Percentiles rank a stretch among this genome's conserved stretches.
Conservation (phyloP, 2,113 vertebrate species). For the Catharus bicknelli region DNA sequence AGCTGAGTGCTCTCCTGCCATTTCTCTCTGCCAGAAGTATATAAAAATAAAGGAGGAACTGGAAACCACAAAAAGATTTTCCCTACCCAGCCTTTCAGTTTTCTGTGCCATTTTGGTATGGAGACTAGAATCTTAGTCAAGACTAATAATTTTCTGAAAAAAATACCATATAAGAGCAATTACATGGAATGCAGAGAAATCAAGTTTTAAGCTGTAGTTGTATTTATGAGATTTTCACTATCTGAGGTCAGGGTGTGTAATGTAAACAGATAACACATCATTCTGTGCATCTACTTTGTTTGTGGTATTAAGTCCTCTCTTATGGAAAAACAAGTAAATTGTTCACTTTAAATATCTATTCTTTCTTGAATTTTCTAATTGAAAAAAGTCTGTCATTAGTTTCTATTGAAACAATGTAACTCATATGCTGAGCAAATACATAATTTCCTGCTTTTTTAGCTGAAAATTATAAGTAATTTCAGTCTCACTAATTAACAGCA, state of each 20-base stretch:
- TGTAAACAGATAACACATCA: not conserved
- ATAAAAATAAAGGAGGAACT: not conserved
- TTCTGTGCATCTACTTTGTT: not conserved
- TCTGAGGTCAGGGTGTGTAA: not conserved
- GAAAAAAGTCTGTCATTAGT: not conserved
- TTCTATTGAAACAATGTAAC: not conserved
- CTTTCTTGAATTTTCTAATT: not conserved
- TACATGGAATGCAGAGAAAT: not conserved
- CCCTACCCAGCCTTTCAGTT: not conserved
- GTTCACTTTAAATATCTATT: not conserved
- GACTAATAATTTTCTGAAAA: not conserved
- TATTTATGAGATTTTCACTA: not conserved
- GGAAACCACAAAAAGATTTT: not conserved
- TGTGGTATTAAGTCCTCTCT: not conserved
- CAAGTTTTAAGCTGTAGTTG: not conserved
- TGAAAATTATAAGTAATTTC: not conserved
- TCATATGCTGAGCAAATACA: not conserved
- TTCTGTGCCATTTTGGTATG: not conserved
- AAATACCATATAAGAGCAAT: not conserved
- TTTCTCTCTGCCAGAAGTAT: not conserved
- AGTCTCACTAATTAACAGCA: not conserved
- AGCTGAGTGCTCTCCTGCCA: not conserved
- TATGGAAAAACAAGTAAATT: not conserved
- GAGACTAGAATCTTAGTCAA: not conserved
- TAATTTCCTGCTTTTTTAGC: not conserved